Conservation (phyloP, 2,888 invertebrate genomes). For the Chrysodeixis includens region DNA sequence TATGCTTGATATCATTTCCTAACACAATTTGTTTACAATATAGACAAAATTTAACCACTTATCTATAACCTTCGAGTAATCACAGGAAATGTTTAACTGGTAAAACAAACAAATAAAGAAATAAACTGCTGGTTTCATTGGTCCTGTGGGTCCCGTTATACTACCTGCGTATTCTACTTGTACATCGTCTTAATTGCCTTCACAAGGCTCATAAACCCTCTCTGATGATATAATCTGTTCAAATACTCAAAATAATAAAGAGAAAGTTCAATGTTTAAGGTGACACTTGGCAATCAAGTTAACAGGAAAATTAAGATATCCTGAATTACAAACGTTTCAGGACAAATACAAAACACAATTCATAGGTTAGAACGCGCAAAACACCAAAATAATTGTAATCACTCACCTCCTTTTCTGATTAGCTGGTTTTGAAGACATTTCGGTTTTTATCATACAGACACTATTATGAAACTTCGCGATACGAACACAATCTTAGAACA, state of each 20-base stretch:
- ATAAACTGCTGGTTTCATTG: constrained; percentile 15
- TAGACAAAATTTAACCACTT: constrained; percentile 23
- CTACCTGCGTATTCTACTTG: constrained; percentile 20
- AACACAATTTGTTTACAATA: constrained; percentile 46
- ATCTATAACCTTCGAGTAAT: constrained; percentile 43
- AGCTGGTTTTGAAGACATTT: constrained; percentile 87
- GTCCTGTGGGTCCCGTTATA: constrained; percentile 27
- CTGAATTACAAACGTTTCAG: constrained; percentile 18
- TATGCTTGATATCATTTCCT: background rate
- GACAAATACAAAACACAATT: constrained; percentile 10
- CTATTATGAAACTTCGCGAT: constrained; percentile 84
- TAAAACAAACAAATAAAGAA: constrained; percentile 14
- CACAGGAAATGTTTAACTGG: constrained; percentile 31
- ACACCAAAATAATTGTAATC: constrained; percentile 50
- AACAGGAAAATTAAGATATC: constrained; percentile 59
- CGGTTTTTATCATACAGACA: constrained; percentile 75
- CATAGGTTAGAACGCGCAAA: constrained; percentile 37
- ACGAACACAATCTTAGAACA: constrained; percentile 89
- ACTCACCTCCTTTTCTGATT: constrained; percentile 93
- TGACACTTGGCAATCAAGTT: constrained; percentile 54
- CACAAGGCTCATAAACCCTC: constrained; percentile 6
- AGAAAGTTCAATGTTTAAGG: constrained; percentile 62
- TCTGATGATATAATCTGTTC: constrained; percentile 21
- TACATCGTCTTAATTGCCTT: background rate
- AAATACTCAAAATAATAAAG: constrained; percentile 45